Evolutionary conservation across 1,140 invertebrate genomes (phyloP).

Genomic region (Penaeus japonicus): DNA sequence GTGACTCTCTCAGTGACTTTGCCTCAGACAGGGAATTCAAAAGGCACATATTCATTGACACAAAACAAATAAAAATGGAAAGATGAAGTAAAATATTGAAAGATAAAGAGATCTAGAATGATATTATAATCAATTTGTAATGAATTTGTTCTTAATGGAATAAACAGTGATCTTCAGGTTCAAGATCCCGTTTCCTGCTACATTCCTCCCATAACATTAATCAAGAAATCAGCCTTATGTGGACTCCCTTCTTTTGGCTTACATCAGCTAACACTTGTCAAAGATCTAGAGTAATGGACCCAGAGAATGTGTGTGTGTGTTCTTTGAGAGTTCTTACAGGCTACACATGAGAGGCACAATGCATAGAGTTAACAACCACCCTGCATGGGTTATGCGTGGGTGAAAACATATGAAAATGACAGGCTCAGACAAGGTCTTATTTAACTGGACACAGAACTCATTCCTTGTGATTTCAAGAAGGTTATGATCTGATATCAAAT

Average conservation of each 20-base stretch:
- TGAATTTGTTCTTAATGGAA: too few relatives aligned
- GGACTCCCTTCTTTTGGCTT: constrained; percentile 6
- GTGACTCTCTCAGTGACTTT: constrained; percentile 17
- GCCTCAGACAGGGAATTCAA: constrained; percentile 19
- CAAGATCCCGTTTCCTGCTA: too few relatives aligned
- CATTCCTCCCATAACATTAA: too few relatives aligned
- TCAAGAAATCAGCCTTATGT: constrained; percentile 6
- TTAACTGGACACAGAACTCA: too few relatives aligned
- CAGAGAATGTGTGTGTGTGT: constrained; percentile 34
- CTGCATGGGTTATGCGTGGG: neutral
- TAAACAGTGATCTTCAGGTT: too few relatives aligned
- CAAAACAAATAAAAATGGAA: neutral
- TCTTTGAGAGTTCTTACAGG: constrained; percentile 12
- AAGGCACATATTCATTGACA: constrained; percentile 33
- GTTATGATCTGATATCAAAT: neutral
- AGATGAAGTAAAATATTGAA: neutral
- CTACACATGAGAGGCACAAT: constrained; percentile 35
- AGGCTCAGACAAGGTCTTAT: neutral
- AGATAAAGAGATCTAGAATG: neutral
- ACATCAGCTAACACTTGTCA: neutral
- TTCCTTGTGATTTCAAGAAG: neutral
- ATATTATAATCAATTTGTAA: neutral
- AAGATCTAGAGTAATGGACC: constrained; percentile 33
- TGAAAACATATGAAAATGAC: neutral
- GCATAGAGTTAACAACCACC: constrained; percentile 26